Conservation (phyloP, 1,140 invertebrate genomes). For the Notospermus geniculatus region DNA sequence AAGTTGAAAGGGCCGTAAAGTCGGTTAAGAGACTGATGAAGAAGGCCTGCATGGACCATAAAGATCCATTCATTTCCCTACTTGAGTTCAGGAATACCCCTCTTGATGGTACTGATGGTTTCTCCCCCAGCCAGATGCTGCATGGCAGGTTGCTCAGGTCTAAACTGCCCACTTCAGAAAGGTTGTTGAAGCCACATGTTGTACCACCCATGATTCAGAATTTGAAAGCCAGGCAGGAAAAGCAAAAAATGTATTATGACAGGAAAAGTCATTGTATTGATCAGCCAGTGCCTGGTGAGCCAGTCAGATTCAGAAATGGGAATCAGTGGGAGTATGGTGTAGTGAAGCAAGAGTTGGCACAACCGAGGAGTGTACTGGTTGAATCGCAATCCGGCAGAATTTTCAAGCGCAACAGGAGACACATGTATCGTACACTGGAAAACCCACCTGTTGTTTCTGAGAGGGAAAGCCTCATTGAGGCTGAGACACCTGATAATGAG, state of each 20-base stretch:
- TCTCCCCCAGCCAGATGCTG: background rate
- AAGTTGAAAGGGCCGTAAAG: slow-evolving; percentile 24
- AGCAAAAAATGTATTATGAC: background rate
- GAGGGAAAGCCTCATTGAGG: too few species aligned
- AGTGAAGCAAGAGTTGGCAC: too few species aligned
- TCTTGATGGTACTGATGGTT: background rate
- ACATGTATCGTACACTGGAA: too few species aligned
- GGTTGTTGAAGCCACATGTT: slow-evolving; percentile 6
- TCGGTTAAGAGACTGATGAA: slow-evolving; percentile 23
- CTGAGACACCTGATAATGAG: too few species aligned
- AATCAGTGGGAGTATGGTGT: too few species aligned
- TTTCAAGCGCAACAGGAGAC: too few species aligned
- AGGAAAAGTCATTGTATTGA: too few species aligned
- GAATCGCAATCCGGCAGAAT: too few species aligned
- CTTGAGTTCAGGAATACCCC: slow-evolving; percentile 5
- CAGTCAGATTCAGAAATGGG: too few species aligned
- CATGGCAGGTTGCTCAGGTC: background rate
- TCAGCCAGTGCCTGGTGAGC: too few species aligned
- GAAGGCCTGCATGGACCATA: slow-evolving; percentile 15
- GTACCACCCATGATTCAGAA: background rate
- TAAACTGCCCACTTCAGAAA: background rate
- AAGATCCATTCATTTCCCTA: slow-evolving; percentile 4
- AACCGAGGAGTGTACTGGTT: too few species aligned
- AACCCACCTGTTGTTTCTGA: too few species aligned
- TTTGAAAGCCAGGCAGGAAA: background rate